Evolutionary conservation across 1,140 invertebrate species (phyloP), one percentile per base, ranked within the genome.

Genomic region (Zaprionus africanus): DNA sequence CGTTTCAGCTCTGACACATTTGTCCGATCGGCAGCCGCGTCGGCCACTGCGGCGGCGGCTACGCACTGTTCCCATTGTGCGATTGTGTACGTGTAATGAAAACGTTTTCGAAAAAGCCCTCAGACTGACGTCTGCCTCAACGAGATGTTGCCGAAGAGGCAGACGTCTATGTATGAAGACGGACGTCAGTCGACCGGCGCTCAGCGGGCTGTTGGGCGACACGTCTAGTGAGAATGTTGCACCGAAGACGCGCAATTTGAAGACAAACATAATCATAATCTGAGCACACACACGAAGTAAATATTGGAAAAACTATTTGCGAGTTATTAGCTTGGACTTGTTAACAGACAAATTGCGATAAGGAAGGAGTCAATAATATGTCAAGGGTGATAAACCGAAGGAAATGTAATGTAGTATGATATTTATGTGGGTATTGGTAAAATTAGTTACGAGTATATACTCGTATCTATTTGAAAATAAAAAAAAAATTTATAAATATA

Each of bases 1-100:
- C 79, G 82, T 85, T 90, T 90, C 86, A 90, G 82, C 86, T 85
- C 86, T 86, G 86, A 90, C 86, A 90, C 86, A 86, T 90, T 90
- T 90, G 86, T 76, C 86, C 86, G 86, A 90, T 86, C 85, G 81
- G 86, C 84, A 74, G 84, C 82, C 73, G 70, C 66, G 63, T 69
- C 54, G 34, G 51, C 36, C 13, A 43, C 73, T 26, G 57, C 68
- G 62, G 57, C 68, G 57, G 46, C 68, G 59, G 28, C 76, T 57
- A 75, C 77, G 77, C 77, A 79, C 63, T 63, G 70, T 76, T 79
- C 41, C 56, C 53, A 66, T 58, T 58, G 64, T 56, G n/a, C 24
- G 22, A 56, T 56, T 56, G 53, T 31, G 24, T 46, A n/a, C 41
- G 15, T 26, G 67, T 76, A 79, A 76, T 76, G 67, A 70, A 76